Evolutionary conservation across 2,888 invertebrate genomes (phyloP).

Genomic region (Thysanoteuthis rhombus): DNA sequence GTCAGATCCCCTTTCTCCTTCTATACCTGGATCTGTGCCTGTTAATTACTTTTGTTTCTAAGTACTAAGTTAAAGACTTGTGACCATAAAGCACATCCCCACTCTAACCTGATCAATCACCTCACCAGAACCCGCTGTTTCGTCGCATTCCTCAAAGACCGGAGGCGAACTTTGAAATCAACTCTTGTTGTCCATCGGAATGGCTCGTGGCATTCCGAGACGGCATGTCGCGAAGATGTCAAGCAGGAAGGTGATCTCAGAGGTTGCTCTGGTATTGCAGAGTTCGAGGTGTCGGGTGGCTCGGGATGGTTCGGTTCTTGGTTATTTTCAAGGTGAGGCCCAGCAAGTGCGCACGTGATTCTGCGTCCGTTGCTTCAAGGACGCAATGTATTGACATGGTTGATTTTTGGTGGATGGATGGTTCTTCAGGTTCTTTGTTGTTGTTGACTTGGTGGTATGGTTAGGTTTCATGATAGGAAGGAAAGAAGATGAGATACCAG

Average conservation of each 20-base stretch:
- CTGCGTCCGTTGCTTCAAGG: not conserved
- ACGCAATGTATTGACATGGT: no score
- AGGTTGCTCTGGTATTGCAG: not conserved
- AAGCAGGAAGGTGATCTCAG: not conserved
- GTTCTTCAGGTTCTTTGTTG: not conserved
- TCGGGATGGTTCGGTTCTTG: not conserved
- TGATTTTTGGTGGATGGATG: not conserved
- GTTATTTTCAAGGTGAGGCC: not conserved
- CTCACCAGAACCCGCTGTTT: no score
- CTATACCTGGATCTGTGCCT: no score
- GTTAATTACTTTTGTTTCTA: not conserved
- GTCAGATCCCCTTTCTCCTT: no score
- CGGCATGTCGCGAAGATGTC: not conserved
- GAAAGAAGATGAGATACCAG: not conserved
- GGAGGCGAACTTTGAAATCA: not conserved
- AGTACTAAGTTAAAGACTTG: not conserved
- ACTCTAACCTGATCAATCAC: not conserved
- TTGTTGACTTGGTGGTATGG: not conserved
- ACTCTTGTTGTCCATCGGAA: not conserved
- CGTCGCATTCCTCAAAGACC: not conserved
- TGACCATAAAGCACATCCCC: not conserved
- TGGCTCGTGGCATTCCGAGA: not conserved
- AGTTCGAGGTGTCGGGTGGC: not conserved
- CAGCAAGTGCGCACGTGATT: constrained; percentile 12
- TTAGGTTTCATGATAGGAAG: not conserved